Evolutionary conservation across 2,113 vertebrate genomes (phyloP).

Genomic region (Grantiella picta): DNA sequence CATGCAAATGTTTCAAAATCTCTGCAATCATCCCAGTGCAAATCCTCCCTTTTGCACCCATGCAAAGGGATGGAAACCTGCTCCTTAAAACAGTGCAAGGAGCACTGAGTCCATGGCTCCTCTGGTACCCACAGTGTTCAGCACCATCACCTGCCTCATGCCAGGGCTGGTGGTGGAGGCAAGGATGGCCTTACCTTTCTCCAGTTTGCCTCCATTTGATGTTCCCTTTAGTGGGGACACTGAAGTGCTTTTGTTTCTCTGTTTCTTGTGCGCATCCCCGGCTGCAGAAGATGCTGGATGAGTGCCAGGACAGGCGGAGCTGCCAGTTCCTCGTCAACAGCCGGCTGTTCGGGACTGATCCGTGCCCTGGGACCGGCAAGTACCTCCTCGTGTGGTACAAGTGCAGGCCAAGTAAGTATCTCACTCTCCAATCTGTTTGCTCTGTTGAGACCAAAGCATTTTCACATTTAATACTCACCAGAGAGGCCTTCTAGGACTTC

Average conservation of each 20-base stretch:
- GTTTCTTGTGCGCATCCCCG: neutral
- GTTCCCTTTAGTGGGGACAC: neutral
- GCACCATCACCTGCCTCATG: neutral
- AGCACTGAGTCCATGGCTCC: fast-evolving
- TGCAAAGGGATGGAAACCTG: neutral
- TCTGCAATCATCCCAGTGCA: neutral
- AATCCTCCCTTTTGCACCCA: neutral
- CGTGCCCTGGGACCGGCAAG: conserved; percentile 83
- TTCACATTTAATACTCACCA: neutral
- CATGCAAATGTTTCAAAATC: neutral
- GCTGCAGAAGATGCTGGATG: conserved; percentile 87
- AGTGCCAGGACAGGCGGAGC: conserved; percentile 88
- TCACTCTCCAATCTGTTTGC: neutral
- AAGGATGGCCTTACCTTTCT: neutral
- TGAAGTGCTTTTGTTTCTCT: conserved; percentile 30
- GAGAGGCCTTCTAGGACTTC: neutral
- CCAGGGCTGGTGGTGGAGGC: fast-evolving
- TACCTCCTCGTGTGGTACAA: conserved; percentile 89
- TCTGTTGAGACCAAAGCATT: neutral
- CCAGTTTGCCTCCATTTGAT: neutral
- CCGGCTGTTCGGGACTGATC: conserved; percentile 84
- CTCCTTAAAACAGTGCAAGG: neutral
- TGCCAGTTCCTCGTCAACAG: conserved; percentile 88
- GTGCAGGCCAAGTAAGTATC: conserved; percentile 88
- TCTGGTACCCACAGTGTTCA: fast-evolving